Evolutionary conservation across 2,888 invertebrate species (phyloP).

Genomic region (Mesorhabditis sp.): DNA sequence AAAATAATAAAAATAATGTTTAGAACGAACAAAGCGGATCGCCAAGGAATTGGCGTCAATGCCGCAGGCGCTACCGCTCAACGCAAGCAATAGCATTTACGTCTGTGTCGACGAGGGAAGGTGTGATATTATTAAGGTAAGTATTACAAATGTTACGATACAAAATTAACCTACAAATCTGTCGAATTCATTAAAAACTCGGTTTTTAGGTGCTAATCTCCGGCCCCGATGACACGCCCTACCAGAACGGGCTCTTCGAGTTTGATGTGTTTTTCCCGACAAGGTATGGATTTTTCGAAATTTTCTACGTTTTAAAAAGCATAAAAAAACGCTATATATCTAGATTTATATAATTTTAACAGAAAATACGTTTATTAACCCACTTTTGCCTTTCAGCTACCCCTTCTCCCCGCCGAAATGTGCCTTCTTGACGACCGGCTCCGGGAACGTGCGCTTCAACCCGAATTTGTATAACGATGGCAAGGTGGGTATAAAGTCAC

Average conservation of each 20-base stretch:
- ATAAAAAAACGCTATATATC: background rate
- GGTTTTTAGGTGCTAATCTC: constrained; percentile 43
- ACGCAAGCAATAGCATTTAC: constrained; percentile 53
- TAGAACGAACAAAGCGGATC: constrained; percentile 28
- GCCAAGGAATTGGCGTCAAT: constrained; percentile 55
- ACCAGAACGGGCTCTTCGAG: constrained; percentile 65
- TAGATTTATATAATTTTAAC: background rate
- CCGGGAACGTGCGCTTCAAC: constrained; percentile 67
- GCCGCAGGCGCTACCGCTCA: constrained; percentile 48
- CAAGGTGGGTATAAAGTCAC: constrained; percentile 56
- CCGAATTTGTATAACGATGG: constrained; percentile 69
- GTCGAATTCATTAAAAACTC: background rate
- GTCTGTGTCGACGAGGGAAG: constrained; percentile 56
- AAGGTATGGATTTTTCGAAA: constrained; percentile 14
- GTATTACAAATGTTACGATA: background rate
- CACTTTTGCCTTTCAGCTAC: constrained; percentile 56
- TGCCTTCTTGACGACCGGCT: constrained; percentile 67
- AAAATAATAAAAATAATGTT: background rate
- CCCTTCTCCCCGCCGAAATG: constrained; percentile 67
- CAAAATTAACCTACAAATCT: background rate
- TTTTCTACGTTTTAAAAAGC: background rate
- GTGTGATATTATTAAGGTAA: constrained; percentile 50
- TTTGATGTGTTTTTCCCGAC: constrained; percentile 58
- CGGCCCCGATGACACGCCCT: constrained; percentile 66
- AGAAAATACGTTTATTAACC: background rate